These are phyloP conservation scores for Caenorhabditis sinica DNA, from an alignment of 2,888 invertebrate species.

Conservation along the genomic window DNA sequence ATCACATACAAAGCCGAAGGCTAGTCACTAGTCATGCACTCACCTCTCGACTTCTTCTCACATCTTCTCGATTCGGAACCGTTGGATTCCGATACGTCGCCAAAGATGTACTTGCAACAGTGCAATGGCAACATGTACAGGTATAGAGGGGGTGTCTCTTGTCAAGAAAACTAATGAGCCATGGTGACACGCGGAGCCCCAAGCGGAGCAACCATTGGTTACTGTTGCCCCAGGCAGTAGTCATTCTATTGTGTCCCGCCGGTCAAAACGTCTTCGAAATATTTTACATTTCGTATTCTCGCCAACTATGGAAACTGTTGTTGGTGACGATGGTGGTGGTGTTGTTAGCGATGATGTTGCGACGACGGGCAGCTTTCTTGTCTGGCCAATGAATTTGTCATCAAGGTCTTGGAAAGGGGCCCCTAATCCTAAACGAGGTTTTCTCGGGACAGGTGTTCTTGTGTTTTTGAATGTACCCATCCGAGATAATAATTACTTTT, in stretches of 20 bases:
- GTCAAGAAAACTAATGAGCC: background rate
- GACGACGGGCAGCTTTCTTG: conserved; percentile 18
- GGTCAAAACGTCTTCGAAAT: conserved; percentile 18
- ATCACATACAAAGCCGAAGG: background rate
- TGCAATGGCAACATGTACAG: conserved; percentile 59
- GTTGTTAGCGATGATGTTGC: background rate
- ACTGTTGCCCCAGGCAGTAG: conserved; percentile 60
- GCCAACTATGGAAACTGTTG: conserved; percentile 49
- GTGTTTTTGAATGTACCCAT: no score
- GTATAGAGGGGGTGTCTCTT: conserved; percentile 14
- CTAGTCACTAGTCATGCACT: background rate
- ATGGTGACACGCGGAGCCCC: no score
- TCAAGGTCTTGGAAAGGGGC: conserved; percentile 34
- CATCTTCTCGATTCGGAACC: conserved; percentile 2
- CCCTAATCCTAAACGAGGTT: background rate
- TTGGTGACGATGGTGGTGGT: no score
- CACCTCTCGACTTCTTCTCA: conserved; percentile 12
- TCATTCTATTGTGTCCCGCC: conserved; percentile 26
- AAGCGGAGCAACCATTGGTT: conserved; percentile 58
- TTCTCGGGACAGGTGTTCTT: no score
- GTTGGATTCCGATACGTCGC: background rate
- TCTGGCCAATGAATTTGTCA: conserved; percentile 55
- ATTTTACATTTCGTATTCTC: background rate
- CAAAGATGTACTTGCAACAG: conserved; percentile 58
- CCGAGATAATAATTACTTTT: no score